phyloP scores from a whole-genome alignment of 2,888 invertebrate species.

The Erebia palarica region DNA sequence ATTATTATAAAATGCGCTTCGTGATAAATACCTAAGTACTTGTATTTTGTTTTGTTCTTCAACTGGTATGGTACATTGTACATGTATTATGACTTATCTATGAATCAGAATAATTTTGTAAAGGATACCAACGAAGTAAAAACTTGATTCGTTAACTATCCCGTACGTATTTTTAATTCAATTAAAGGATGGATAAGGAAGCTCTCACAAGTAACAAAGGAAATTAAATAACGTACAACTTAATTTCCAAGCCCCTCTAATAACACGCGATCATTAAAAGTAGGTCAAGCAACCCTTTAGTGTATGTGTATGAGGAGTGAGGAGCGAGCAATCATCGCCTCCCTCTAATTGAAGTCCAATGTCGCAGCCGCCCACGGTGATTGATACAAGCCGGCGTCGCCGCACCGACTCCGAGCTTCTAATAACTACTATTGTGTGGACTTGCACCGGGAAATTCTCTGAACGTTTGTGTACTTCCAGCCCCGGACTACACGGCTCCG shows the following conservation, averaged over 20 bases:
- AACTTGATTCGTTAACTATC: neutral
- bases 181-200: neutral
- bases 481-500: neutral
- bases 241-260: slow-evolving; percentile 61
- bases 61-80: no score
- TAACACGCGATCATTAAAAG: slow-evolving; percentile 69
- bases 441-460: slow-evolving; percentile 21
- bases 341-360: slow-evolving; percentile 82
- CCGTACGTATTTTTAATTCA: neutral
- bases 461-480: neutral
- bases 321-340: slow-evolving; percentile 77
- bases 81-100: no score
- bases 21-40: neutral
- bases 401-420: slow-evolving; percentile 54
- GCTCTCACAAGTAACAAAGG: slow-evolving; percentile 38
- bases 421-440: slow-evolving; percentile 73
- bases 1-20: neutral
- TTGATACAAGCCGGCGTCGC: slow-evolving; percentile 70
- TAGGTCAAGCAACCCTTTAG: slow-evolving; percentile 80
- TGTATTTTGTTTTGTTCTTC: no score
- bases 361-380: slow-evolving; percentile 80
- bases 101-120: neutral
- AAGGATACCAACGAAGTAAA: neutral
- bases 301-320: slow-evolving; percentile 47
- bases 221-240: slow-evolving; percentile 58